Percentiles rank a stretch among this genome's conserved stretches.
phyloP scores from a whole-genome alignment of 2,888 invertebrate genomes.

The Lasioglossum leucozonium region DNA sequence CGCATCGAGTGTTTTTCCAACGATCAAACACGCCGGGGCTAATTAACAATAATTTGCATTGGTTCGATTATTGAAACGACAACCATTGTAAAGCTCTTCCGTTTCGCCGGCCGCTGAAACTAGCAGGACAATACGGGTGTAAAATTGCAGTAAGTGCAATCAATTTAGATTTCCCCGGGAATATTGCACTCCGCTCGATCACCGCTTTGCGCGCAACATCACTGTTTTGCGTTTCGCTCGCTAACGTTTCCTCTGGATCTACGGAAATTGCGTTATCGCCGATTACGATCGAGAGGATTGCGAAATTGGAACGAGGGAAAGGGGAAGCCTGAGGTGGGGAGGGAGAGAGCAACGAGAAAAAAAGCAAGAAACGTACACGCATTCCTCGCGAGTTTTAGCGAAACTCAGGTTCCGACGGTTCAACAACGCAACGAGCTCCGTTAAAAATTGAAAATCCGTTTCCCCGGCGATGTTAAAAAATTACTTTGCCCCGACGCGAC shows the following conservation, averaged over 20 bases:
- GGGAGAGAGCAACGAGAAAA: neutral
- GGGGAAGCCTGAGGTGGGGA: neutral
- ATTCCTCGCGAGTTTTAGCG: constrained; percentile 6
- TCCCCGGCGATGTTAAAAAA: constrained; percentile 14
- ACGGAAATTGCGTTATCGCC: constrained; percentile 68
- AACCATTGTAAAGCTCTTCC: constrained; percentile 10
- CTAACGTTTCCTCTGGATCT: constrained; percentile 56
- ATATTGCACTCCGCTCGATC: constrained; percentile 57
- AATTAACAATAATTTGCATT: constrained; percentile 53
- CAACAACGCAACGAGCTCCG: neutral
- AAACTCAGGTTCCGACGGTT: constrained; percentile 19
- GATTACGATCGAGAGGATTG: constrained; percentile 29
- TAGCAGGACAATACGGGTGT: constrained; percentile 29
- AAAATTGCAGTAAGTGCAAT: constrained; percentile 59
- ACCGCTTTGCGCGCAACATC: constrained; percentile 55
- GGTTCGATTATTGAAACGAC: constrained; percentile 27
- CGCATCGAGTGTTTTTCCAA: constrained; percentile 24
- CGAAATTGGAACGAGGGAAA: neutral
- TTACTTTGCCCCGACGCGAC: neutral
- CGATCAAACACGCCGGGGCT: constrained; percentile 37
- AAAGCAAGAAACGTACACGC: neutral
- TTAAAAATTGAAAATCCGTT: constrained; percentile 29
- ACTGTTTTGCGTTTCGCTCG: neutral
- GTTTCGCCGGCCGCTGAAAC: neutral
- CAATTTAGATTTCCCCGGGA: constrained; percentile 65